Percentiles rank a stretch among this genome's conserved stretches.
Evolutionary conservation across 1,140 invertebrate genomes (phyloP).

Genomic region (Drosophila cardini): DNA sequence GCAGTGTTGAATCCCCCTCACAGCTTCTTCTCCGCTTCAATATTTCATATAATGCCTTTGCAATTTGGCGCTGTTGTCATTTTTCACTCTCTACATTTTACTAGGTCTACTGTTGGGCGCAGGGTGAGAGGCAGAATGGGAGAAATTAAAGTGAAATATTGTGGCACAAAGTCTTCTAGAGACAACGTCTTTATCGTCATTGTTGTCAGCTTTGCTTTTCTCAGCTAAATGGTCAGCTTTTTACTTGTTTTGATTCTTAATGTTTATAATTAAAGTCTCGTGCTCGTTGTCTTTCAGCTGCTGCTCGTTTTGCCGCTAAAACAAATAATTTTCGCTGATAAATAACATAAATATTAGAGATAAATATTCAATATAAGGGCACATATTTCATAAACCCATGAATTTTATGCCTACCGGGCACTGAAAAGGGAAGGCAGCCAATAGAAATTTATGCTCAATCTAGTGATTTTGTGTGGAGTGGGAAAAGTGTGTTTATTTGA

Average conservation of each 20-base stretch:
- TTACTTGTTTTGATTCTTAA: conserved; percentile 22
- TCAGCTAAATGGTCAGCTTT: conserved; percentile 26
- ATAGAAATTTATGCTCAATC: neutral
- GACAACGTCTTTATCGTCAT: conserved; percentile 22
- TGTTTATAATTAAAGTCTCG: conserved; percentile 13
- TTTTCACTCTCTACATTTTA: conserved; percentile 65
- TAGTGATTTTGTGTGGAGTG: neutral
- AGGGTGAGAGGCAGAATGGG: conserved; percentile 16
- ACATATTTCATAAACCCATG: neutral
- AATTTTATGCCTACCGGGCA: neutral
- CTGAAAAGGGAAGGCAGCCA: neutral
- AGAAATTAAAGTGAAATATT: conserved; percentile 77
- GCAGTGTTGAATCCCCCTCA: neutral
- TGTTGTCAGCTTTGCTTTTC: conserved; percentile 13
- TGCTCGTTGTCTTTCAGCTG: neutral
- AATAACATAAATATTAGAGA: conserved; percentile 10
- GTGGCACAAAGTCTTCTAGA: conserved; percentile 4
- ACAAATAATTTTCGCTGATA: conserved; percentile 12
- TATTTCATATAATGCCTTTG: conserved; percentile 77
- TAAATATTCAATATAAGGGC: conserved; percentile 11
- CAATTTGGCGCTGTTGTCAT: conserved; percentile 71
- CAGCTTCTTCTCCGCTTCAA: conserved; percentile 37
- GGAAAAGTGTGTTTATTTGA: too few species aligned
- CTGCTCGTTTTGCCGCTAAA: neutral
- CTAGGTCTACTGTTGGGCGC: conserved; percentile 16